Evolutionary conservation across 2,888 invertebrate genomes (phyloP).

Genomic region (Stegophylla sp.): DNA sequence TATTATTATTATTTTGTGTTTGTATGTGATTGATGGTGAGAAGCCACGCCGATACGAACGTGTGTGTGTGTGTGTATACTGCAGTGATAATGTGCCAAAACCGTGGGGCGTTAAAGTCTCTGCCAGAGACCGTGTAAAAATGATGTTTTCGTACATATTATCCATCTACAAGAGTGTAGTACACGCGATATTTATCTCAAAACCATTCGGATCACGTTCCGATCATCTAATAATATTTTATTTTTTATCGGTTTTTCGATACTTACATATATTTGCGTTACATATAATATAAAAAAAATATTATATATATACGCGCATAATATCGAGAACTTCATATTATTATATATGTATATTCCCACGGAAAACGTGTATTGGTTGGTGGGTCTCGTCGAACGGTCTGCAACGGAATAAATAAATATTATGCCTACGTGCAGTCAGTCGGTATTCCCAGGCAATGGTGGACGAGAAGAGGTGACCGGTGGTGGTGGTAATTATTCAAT

Average conservation of each 20-base stretch:
- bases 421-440: not conserved
- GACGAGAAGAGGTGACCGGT: too few species aligned
- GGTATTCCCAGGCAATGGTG: not conserved
- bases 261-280: slow-evolving; percentile 25
- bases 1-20: not conserved
- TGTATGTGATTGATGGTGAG: slow-evolving; percentile 52
- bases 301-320: not conserved
- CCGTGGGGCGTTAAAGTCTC: slow-evolving; percentile 52
- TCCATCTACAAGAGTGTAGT: slow-evolving; percentile 24
- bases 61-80: not conserved
- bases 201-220: slow-evolving; percentile 55
- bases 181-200: slow-evolving; percentile 21
- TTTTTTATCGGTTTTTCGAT: slow-evolving; percentile 27
- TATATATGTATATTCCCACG: slow-evolving; percentile 54
- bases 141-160: not conserved
- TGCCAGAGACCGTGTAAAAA: slow-evolving; percentile 48
- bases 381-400: not conserved
- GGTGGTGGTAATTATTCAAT: not conserved
- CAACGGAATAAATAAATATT: not conserved
- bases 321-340: not conserved
- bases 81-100: slow-evolving; percentile 45
- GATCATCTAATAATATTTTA: slow-evolving; percentile 27
- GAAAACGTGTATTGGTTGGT: slow-evolving; percentile 28
- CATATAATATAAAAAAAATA: slow-evolving; percentile 4
- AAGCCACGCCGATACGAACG: slow-evolving; percentile 15